phyloP scores from a whole-genome alignment of 2,888 invertebrate genomes.

The Agonopterix arenella region DNA sequence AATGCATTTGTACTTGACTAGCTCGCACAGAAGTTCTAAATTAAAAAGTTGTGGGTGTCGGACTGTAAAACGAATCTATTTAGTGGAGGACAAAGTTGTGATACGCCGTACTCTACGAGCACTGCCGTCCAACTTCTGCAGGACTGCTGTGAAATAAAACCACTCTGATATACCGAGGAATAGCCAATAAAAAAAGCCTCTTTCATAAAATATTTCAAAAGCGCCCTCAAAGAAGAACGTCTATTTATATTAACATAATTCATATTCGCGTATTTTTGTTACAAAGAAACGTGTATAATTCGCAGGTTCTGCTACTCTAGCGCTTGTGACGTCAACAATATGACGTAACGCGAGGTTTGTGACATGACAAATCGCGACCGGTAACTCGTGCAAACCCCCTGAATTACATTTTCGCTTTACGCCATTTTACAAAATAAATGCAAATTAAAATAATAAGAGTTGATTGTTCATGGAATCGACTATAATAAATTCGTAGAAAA shows the following conservation, averaged over 20 bases:
- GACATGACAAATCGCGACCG: too few species aligned
- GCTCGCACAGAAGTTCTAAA: constrained; percentile 16
- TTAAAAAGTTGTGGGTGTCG: constrained; percentile 32
- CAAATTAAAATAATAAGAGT: too few species aligned
- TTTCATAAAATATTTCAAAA: constrained; percentile 15
- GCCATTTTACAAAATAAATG: too few species aligned
- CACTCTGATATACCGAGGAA: constrained; percentile 1
- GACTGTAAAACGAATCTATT: constrained; percentile 30
- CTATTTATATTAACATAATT: too few species aligned
- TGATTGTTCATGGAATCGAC: constrained; percentile 18
- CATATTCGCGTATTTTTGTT: too few species aligned
- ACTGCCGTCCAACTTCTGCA: constrained; percentile 5
- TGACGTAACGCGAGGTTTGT: neutral
- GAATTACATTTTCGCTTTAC: too few species aligned
- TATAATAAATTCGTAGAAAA: constrained; percentile 35
- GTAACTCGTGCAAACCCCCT: too few species aligned
- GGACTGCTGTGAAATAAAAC: constrained; percentile 8
- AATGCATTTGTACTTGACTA: neutral
- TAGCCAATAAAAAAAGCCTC: constrained; percentile 7
- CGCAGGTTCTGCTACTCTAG: too few species aligned
- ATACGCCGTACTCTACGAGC: constrained; percentile 3
- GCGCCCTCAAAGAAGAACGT: neutral
- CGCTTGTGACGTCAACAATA: neutral
- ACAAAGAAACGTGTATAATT: too few species aligned
- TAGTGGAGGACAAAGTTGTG: constrained; percentile 30